phyloP scores from a whole-genome alignment of 2,797 vertebrate species.

The Myripristis murdjan region DNA sequence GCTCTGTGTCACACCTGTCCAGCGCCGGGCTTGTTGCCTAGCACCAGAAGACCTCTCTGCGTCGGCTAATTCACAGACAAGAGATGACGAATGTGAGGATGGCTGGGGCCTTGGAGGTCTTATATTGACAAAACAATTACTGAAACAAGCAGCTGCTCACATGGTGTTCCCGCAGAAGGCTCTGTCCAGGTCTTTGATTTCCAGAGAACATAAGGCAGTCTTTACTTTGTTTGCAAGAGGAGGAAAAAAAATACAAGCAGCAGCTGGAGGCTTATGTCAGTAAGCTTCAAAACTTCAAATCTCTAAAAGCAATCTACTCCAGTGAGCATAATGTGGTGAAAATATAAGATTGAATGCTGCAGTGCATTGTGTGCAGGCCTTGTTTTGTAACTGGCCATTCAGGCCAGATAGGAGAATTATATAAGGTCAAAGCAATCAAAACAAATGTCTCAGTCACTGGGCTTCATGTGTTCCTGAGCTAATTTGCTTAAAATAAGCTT shows the following conservation, averaged over 20 bases:
- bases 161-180: slow-evolving; percentile 9
- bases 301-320: slow-evolving; percentile 20
- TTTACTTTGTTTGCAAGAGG: slow-evolving; percentile 3
- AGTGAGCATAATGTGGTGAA: background rate
- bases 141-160: slow-evolving; percentile 21
- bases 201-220: slow-evolving; percentile 6
- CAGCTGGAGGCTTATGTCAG: slow-evolving; percentile 2
- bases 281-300: slow-evolving; percentile 19
- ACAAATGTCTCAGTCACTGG: background rate
- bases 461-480: too few species aligned
- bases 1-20: slow-evolving; percentile 48
- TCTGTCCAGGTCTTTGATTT: slow-evolving; percentile 16
- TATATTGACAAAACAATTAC: slow-evolving; percentile 1
- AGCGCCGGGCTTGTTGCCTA: slow-evolving; percentile 38
- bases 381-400: background rate
- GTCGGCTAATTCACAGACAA: slow-evolving; percentile 2
- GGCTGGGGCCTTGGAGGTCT: background rate
- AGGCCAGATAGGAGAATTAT: background rate
- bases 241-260: slow-evolving; percentile 17
- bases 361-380: background rate
- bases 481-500: background rate
- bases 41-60: slow-evolving; percentile 3
- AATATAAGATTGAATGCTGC: background rate
- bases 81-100: slow-evolving; percentile 2
- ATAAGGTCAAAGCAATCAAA: background rate